Conservation (phyloP, 1,140 invertebrate genomes). For the Cataglyphis hispanica region DNA sequence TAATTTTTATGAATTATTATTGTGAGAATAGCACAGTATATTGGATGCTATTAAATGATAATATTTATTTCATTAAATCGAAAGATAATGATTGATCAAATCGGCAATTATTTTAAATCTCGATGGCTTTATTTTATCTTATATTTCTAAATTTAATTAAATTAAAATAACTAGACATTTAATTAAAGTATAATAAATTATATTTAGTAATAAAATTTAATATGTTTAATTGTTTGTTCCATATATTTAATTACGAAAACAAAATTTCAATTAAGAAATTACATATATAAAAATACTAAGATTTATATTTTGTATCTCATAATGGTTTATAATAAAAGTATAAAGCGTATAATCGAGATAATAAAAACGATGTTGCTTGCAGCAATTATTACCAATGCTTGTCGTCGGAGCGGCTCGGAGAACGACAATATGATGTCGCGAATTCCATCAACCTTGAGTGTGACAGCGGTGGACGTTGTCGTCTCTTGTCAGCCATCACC, state of each 20-base stretch:
- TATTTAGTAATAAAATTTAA: background rate
- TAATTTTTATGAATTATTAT: background rate
- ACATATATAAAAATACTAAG: background rate
- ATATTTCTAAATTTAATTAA: background rate
- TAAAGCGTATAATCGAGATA: constrained; percentile 6
- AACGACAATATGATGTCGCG: constrained; percentile 81
- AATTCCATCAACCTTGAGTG: constrained; percentile 87
- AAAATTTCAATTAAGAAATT: background rate
- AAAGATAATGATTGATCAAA: background rate
- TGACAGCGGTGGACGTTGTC: constrained; percentile 85
- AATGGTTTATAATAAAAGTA: background rate
- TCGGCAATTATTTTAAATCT: background rate
- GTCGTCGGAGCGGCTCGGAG: constrained; percentile 77
- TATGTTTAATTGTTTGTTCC: background rate
- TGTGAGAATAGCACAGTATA: background rate
- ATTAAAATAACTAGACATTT: background rate
- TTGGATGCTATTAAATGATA: background rate
- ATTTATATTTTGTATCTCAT: background rate
- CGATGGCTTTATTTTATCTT: background rate
- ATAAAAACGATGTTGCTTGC: constrained; percentile 57
- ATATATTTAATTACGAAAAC: background rate
- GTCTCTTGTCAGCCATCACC: constrained; percentile 86
- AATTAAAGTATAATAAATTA: background rate
- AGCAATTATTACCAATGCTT: constrained; percentile 79
- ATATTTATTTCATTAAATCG: background rate